Conservation (phyloP, 2,113 vertebrate species). For the Andinoacara biseriatus region DNA sequence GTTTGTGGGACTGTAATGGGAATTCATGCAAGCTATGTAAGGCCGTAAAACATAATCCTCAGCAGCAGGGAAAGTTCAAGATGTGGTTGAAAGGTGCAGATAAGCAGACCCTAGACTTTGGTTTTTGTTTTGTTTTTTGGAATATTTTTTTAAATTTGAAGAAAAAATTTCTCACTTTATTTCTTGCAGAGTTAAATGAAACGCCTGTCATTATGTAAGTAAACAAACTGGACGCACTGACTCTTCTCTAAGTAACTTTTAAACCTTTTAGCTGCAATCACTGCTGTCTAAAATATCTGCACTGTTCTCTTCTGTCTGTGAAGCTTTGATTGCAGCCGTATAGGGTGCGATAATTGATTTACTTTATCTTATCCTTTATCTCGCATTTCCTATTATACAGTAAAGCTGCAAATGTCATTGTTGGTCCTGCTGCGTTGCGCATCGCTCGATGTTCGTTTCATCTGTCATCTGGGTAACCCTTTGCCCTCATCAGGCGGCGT, state of each 20-base stretch:
- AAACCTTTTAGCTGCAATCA: neutral
- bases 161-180: too few relatives aligned
- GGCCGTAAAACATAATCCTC: slow-evolving; percentile 28
- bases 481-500: slow-evolving; percentile 48
- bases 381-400: neutral
- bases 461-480: slow-evolving; percentile 59
- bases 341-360: neutral
- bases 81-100: neutral
- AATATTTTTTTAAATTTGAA: neutral
- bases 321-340: neutral
- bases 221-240: neutral
- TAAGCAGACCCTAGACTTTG: neutral
- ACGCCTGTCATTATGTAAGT: too few relatives aligned
- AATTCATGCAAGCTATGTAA: slow-evolving; percentile 34
- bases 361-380: neutral
- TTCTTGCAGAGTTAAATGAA: too few relatives aligned
- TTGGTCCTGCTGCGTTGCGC: slow-evolving; percentile 4
- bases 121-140: neutral
- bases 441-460: neutral
- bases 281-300: neutral
- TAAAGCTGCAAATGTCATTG: neutral
- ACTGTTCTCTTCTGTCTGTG: neutral
- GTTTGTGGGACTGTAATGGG: slow-evolving; percentile 41
- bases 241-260: neutral
- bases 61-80: neutral